These are phyloP conservation scores for Clarias laeviceps DNA, from an alignment of 2,797 vertebrate genomes.

Conservation along the genomic window DNA sequence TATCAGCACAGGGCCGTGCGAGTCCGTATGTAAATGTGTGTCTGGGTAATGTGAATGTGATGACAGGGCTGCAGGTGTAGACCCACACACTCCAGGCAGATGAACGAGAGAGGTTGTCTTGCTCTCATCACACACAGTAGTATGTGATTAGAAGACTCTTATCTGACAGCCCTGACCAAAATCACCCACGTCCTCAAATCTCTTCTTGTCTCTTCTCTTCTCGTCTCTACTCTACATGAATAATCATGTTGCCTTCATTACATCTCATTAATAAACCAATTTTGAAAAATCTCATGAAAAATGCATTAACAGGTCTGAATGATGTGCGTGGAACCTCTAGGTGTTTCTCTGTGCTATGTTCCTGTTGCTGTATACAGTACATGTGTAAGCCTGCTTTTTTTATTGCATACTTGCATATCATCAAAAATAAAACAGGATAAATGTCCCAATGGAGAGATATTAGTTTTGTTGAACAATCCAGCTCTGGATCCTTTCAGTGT, in stretches of 20 bases:
- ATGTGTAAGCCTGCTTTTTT: neutral
- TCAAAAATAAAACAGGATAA: neutral
- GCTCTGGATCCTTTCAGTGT: slow-evolving; percentile 12
- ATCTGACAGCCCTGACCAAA: slow-evolving; percentile 14
- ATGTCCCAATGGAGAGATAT: slow-evolving; percentile 3
- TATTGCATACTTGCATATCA: slow-evolving; percentile 15
- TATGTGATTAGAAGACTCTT: slow-evolving; percentile 30
- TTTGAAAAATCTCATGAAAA: slow-evolving; percentile 20
- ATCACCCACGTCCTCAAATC: neutral
- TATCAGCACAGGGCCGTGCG: slow-evolving; percentile 50
- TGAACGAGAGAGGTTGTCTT: slow-evolving; percentile 47
- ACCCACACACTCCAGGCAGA: slow-evolving; percentile 41
- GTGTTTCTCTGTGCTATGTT: neutral
- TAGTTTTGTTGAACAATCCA: neutral
- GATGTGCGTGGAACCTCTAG: neutral
- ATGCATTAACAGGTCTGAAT: neutral
- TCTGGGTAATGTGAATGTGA: slow-evolving; percentile 55
- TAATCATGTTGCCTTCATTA: too few relatives aligned
- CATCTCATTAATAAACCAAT: neutral
- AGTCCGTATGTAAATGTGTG: slow-evolving; percentile 40
- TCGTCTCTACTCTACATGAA: neutral
- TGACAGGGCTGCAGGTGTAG: slow-evolving; percentile 60
- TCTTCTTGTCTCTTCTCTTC: slow-evolving; percentile 1
- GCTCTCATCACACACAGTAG: slow-evolving; percentile 33
- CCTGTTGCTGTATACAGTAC: neutral